phyloP scores from a whole-genome alignment of 2,113 vertebrate species.

The Caranx melampygus region DNA sequence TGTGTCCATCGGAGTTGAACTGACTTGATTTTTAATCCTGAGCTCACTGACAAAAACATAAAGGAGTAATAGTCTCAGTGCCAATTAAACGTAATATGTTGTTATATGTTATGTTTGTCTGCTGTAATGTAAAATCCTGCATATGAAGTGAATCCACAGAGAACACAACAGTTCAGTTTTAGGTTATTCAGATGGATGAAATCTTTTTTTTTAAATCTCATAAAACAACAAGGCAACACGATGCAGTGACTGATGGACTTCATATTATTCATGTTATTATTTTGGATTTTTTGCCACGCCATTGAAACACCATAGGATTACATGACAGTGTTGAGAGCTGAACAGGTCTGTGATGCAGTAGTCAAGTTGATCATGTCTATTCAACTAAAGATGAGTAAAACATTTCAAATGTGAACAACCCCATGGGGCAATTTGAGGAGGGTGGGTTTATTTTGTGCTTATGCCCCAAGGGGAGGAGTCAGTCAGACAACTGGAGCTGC shows the following conservation, averaged over 20 bases:
- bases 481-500: constrained; percentile 70
- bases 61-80: too few species aligned
- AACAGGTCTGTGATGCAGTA: neutral
- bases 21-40: too few species aligned
- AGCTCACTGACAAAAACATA: too few species aligned
- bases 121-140: neutral
- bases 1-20: too few species aligned
- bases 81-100: too few species aligned
- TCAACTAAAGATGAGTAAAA: neutral
- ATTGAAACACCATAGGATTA: neutral
- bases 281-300: neutral
- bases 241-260: neutral
- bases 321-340: neutral
- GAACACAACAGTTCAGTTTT: neutral
- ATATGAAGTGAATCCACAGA: neutral
- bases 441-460: constrained; percentile 30
- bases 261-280: too few species aligned
- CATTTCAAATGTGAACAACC: neutral
- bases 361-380: neutral
- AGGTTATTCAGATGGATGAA: neutral
- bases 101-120: too few species aligned
- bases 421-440: constrained; percentile 2
- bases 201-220: too few species aligned
- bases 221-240: too few species aligned
- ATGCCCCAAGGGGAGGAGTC: constrained; percentile 51